Conservation (phyloP, 2,797 vertebrate genomes). For the Chelmon rostratus region DNA sequence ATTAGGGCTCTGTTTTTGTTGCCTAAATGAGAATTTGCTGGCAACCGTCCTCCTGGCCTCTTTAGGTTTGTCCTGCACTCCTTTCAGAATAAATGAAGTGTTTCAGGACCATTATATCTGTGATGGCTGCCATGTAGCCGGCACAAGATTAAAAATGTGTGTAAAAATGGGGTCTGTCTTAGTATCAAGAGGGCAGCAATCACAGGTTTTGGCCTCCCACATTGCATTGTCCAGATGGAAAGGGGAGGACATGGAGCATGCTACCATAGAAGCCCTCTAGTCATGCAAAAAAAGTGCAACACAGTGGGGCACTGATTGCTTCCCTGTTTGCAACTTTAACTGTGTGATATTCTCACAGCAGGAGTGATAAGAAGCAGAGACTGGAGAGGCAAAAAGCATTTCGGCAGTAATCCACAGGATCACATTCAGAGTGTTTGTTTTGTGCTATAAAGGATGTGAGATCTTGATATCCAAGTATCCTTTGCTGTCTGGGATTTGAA, state of each 20-base stretch:
- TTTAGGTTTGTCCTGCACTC: slow-evolving; percentile 53
- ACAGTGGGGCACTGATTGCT: slow-evolving; percentile 40
- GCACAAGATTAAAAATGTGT: slow-evolving; percentile 29
- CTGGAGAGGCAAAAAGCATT: background rate
- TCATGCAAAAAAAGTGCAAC: slow-evolving; percentile 39
- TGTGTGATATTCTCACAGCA: slow-evolving; percentile 22
- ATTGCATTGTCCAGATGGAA: slow-evolving; percentile 48
- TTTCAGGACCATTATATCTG: slow-evolving; percentile 54
- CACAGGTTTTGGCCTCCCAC: slow-evolving; percentile 47
- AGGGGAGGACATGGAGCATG: slow-evolving; percentile 42
- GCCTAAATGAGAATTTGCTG: slow-evolving; percentile 67
- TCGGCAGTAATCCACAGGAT: background rate
- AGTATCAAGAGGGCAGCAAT: slow-evolving; percentile 35
- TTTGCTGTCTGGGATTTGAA: slow-evolving; percentile 40
- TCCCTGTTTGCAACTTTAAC: slow-evolving; percentile 25
- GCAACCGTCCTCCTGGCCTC: slow-evolving; percentile 63
- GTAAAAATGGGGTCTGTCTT: slow-evolving; percentile 1
- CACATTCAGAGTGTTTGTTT: slow-evolving; percentile 15
- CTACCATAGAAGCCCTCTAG: slow-evolving; percentile 51
- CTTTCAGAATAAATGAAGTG: slow-evolving; percentile 62
- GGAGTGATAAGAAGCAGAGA: background rate
- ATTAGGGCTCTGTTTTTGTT: slow-evolving; percentile 67
- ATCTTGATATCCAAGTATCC: slow-evolving; percentile 24
- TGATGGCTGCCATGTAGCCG: slow-evolving; percentile 24
- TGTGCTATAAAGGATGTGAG: background rate